phyloP scores from a whole-genome alignment of 2,797 vertebrate genomes.

The Capromys pilorides region DNA sequence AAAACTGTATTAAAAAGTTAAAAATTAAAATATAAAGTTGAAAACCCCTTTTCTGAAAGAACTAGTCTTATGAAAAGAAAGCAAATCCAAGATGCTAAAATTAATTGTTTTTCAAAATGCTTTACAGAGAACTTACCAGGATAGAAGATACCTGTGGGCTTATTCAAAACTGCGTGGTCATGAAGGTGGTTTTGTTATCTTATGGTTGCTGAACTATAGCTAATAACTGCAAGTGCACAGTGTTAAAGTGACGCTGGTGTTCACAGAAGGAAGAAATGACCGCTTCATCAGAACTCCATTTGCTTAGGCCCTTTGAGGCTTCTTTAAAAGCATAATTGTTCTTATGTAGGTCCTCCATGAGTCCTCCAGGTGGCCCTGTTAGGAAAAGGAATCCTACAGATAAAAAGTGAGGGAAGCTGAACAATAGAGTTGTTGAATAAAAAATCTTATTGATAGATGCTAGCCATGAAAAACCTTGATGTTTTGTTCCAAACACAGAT shows the following conservation, averaged over 20 bases:
- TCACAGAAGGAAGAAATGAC: neutral
- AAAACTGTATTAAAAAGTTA: neutral
- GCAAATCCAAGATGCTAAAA: neutral
- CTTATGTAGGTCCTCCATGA: neutral
- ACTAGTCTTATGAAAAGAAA: neutral
- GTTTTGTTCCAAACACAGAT: neutral
- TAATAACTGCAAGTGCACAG: neutral
- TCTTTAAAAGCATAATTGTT: neutral
- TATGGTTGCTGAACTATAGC: neutral
- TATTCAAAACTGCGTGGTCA: neutral
- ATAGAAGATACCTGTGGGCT: neutral
- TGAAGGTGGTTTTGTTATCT: neutral
- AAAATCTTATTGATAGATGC: neutral
- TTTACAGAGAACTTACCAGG: neutral
- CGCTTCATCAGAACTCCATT: neutral
- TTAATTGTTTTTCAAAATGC: neutral
- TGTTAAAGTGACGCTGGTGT: neutral
- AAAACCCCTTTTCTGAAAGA: neutral
- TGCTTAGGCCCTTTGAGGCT: neutral
- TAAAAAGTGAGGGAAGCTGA: neutral
- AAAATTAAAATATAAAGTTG: neutral
- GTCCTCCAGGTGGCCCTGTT: neutral
- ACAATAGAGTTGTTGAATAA: slow-evolving; percentile 7
- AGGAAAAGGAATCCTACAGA: neutral
- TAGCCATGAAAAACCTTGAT: neutral